Conservation (phyloP, 2,797 vertebrate genomes). For the Hephaestus fuliginosus region DNA sequence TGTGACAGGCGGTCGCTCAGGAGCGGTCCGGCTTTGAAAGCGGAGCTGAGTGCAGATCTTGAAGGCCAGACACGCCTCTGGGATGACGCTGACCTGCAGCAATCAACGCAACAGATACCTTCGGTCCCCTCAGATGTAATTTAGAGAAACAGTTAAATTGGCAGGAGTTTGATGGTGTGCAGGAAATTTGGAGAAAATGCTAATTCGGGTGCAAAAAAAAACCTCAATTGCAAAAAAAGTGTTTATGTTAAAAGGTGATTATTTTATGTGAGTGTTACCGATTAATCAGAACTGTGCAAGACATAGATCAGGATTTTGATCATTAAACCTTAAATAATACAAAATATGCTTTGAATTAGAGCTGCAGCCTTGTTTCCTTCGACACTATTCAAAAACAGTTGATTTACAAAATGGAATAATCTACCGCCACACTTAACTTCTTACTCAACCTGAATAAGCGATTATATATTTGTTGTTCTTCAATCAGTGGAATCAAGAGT, state of each 20-base stretch:
- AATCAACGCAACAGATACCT: constrained; percentile 36
- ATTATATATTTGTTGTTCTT: constrained; percentile 28
- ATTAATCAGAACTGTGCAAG: background rate
- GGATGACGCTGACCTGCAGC: constrained; percentile 49
- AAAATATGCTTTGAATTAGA: too few relatives aligned
- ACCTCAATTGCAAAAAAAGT: background rate
- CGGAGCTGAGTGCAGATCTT: constrained; percentile 52
- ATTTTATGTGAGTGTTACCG: background rate
- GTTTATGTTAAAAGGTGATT: too few relatives aligned
- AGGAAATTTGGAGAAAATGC: background rate
- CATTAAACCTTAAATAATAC: background rate
- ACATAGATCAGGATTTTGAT: background rate
- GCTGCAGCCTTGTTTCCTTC: background rate
- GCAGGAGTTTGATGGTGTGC: background rate
- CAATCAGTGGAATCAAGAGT: constrained; percentile 50
- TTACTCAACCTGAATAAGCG: background rate
- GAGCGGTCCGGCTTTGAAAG: constrained; percentile 37
- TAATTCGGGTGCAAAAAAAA: background rate
- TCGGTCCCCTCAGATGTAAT: background rate
- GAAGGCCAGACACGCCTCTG: constrained; percentile 76
- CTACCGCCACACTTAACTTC: background rate
- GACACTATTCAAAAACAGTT: background rate
- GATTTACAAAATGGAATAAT: constrained; percentile 1
- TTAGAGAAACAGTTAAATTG: background rate
- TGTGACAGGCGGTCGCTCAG: constrained; percentile 43